Evolutionary conservation across 2,113 vertebrate species (phyloP).

Genomic region (Tylochromis polylepis): DNA sequence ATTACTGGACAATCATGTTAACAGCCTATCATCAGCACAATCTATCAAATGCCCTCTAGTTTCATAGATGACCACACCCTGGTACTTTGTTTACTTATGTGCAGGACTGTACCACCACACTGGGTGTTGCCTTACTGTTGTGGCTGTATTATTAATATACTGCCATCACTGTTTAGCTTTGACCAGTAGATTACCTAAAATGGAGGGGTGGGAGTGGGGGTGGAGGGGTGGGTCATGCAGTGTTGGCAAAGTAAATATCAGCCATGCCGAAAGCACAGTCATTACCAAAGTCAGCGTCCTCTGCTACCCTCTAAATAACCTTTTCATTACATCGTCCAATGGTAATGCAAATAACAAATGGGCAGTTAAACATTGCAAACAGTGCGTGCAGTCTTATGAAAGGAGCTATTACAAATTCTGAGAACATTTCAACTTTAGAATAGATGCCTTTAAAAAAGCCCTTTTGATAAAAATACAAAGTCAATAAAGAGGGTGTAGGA

Average conservation of each 20-base stretch:
- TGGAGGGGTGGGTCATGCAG: not conserved
- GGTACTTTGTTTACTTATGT: not conserved
- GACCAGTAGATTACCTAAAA: not conserved
- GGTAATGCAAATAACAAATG: not conserved
- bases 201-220: not conserved
- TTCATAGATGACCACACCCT: not conserved
- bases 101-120: not conserved
- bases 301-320: not conserved
- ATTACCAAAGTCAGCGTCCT: not conserved
- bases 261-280: not conserved
- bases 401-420: not conserved
- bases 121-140: not conserved
- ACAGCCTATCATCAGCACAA: not conserved
- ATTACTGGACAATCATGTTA: not conserved
- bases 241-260: not conserved
- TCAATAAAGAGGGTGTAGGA: rapidly evolving
- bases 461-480: not conserved
- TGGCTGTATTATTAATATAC: not conserved
- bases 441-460: not conserved
- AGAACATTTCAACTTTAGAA: not conserved
- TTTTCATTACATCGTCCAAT: not conserved
- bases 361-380: not conserved
- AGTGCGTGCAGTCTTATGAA: not conserved
- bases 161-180: not conserved
- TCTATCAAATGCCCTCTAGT: not conserved